phyloP scores from a whole-genome alignment of 1,140 invertebrate species.

The Zaprionus nigranus region DNA sequence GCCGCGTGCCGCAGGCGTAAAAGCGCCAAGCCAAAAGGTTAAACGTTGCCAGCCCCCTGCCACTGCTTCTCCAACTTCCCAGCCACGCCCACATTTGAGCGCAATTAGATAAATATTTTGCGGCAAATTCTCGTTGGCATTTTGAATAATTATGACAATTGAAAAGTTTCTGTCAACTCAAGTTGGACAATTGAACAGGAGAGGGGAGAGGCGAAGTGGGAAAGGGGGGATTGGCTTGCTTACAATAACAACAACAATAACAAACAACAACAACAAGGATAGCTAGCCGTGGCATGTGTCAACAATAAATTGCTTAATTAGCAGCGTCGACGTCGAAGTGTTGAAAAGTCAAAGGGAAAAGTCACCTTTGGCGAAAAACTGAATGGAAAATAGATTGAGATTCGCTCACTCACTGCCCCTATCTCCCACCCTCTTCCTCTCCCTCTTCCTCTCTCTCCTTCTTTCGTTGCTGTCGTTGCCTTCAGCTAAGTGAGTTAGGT shows the following conservation, averaged over 20 bases:
- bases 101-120: constrained; percentile 60
- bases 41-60: constrained; percentile 25
- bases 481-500: constrained; percentile 12
- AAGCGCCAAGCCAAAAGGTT: constrained; percentile 42
- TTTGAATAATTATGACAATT: constrained; percentile 78
- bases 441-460: background rate
- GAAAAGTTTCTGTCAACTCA: constrained; percentile 67
- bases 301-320: constrained; percentile 53
- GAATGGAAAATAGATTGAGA: background rate
- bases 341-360: background rate
- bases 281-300: constrained; percentile 39
- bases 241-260: constrained; percentile 17
- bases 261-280: background rate
- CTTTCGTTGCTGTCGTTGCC: background rate
- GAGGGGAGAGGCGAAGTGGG: background rate
- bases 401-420: background rate
- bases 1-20: constrained; percentile 12
- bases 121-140: constrained; percentile 54
- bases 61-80: background rate
- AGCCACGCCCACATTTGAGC: constrained; percentile 2
- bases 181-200: constrained; percentile 1
- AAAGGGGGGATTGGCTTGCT: background rate
- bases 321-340: constrained; percentile 1
- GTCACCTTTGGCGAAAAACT: background rate
- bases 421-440: background rate